A percentile compares a stretch with the other conserved stretches of the same genome.
Evolutionary conservation across 2,888 invertebrate genomes (phyloP).

Genomic region (Stenoptilia bipunctidactyla): DNA sequence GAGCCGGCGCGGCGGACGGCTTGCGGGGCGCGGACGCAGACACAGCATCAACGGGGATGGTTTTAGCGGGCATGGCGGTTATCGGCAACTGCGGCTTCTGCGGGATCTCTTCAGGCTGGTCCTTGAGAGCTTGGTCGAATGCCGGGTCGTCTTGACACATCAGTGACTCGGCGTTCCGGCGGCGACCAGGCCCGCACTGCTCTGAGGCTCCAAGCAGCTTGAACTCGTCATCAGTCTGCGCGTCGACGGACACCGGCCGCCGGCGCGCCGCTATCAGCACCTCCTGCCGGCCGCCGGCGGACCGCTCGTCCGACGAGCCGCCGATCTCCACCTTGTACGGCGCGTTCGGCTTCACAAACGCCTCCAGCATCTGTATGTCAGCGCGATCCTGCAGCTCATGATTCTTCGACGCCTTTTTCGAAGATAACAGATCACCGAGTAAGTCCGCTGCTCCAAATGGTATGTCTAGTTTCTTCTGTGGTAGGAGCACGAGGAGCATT

Average conservation of each 20-base stretch:
- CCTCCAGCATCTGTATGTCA: constrained; percentile 52
- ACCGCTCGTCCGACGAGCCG: constrained; percentile 21
- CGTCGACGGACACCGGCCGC: constrained; percentile 27
- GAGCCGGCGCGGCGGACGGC: no score
- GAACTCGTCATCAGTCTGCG: constrained; percentile 37
- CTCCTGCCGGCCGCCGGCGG: constrained; percentile 35
- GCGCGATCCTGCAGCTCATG: constrained; percentile 43
- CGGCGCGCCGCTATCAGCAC: constrained; percentile 49
- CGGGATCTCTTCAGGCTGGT: no score
- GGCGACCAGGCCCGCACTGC: constrained; percentile 81
- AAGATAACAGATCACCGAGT: constrained; percentile 20
- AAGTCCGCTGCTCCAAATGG: constrained; percentile 16
- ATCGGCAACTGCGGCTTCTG: no score
- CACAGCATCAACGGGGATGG: no score
- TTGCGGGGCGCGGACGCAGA: no score
- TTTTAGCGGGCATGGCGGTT: no score
- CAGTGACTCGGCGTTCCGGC: constrained; percentile 77
- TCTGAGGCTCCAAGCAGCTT: constrained; percentile 77
- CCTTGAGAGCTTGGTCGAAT: background rate
- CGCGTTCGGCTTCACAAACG: constrained; percentile 76
- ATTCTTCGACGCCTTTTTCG: constrained; percentile 18
- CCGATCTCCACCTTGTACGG: constrained; percentile 79
- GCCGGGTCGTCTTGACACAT: constrained; percentile 44
- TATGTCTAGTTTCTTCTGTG: constrained; percentile 30
- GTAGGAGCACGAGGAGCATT: constrained; percentile 75